phyloP scores from a whole-genome alignment of 2,113 vertebrate genomes.

The Pteruthius melanotis region DNA sequence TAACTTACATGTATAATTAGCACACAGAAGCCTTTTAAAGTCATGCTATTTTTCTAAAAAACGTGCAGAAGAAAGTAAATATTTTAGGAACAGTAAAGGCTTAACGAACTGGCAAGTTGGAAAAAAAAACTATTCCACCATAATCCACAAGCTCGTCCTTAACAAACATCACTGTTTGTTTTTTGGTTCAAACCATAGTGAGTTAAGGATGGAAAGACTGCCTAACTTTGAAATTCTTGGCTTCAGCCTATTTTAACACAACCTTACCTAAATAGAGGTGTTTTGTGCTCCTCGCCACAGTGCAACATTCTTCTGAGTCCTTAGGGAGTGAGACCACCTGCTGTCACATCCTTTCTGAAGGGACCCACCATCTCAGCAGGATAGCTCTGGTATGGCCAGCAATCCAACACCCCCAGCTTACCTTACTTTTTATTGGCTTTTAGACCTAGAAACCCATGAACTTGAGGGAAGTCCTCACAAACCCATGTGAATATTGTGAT shows the following conservation, averaged over 20 bases:
- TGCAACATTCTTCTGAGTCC: background rate
- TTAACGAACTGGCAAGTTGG: background rate
- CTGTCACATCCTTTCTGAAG: background rate
- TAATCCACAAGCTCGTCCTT: background rate
- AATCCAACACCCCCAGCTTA: background rate
- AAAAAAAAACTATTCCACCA: background rate
- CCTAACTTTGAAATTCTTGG: constrained; percentile 16
- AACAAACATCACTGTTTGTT: constrained; percentile 4
- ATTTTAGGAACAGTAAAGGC: background rate
- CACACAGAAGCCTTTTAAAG: background rate
- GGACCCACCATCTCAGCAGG: background rate
- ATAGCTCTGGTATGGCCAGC: background rate
- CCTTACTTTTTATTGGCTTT: background rate
- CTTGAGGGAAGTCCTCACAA: background rate
- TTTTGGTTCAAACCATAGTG: background rate
- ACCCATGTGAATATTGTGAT: background rate
- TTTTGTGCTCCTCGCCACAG: background rate
- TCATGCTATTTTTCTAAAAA: background rate
- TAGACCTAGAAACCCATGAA: background rate
- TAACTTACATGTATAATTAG: background rate
- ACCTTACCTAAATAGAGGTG: constrained; percentile 19
- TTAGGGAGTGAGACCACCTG: background rate
- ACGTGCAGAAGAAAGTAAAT: background rate
- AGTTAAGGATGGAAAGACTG: constrained; percentile 19
- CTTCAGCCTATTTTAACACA: background rate